A percentile compares a stretch with the other conserved stretches of the same genome.
Conservation (phyloP, 2,113 vertebrate species). For the Aythya baeri region DNA sequence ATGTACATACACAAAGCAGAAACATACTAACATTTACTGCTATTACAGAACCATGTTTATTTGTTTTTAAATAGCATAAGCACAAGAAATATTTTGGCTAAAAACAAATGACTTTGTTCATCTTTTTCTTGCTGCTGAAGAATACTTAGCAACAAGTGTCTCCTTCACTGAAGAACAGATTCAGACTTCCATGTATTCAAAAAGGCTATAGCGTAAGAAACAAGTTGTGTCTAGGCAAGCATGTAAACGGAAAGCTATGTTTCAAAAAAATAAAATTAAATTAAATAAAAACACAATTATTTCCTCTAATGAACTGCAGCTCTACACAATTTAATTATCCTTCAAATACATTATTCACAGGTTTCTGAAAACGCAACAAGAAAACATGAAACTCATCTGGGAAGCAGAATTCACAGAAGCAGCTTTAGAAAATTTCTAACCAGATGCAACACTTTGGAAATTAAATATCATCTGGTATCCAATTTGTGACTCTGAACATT, state of each 20-base stretch:
- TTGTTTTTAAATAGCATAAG: neutral
- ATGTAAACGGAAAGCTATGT: neutral
- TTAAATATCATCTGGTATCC: neutral
- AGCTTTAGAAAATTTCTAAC: neutral
- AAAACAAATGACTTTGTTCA: neutral
- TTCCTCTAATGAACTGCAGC: neutral
- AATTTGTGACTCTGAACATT: neutral
- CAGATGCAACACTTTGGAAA: neutral
- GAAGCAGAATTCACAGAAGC: neutral
- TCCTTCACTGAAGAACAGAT: neutral
- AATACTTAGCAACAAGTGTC: neutral
- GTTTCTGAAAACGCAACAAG: neutral
- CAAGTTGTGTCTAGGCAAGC: neutral
- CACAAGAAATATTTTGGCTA: neutral
- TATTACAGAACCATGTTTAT: neutral
- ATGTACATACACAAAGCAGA: fast-evolving
- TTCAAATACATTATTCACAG: neutral
- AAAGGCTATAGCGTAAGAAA: neutral
- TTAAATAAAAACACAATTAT: neutral
- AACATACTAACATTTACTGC: neutral
- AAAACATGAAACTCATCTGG: neutral
- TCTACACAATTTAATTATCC: neutral
- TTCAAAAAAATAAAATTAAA: neutral
- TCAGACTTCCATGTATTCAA: fast-evolving
- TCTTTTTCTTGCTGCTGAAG: neutral